These are phyloP conservation scores for Philhelius pedissequus DNA, from an alignment of 2,888 invertebrate genomes.

Conservation along the genomic window DNA sequence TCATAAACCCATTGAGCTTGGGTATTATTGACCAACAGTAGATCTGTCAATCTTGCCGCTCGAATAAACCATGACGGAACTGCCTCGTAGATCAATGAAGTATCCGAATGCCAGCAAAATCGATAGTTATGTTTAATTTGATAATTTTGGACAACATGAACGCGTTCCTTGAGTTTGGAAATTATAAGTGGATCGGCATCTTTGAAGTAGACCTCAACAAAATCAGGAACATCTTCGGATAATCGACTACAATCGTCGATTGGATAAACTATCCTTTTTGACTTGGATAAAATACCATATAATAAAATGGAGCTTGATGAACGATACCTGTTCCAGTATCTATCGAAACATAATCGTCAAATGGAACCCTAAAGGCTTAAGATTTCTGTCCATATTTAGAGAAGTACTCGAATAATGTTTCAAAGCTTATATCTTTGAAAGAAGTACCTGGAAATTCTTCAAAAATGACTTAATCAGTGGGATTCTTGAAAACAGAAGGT, in stretches of 20 bases:
- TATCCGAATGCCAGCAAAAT: conserved; percentile 98
- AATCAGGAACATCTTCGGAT: conserved; percentile 88
- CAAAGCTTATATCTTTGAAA: conserved; percentile 88
- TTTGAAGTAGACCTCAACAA: conserved; percentile 92
- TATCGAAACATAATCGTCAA: conserved; percentile 93
- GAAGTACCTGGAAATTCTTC: conserved; percentile 88
- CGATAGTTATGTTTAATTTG: conserved; percentile 92
- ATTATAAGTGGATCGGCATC: conserved; percentile 96
- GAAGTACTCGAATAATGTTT: conserved; percentile 86
- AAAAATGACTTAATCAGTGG: conserved; percentile 86
- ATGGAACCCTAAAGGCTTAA: conserved; percentile 89
- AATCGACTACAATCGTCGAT: conserved; percentile 94
- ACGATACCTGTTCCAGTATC: conserved; percentile 97
- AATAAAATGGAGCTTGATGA: conserved; percentile 97
- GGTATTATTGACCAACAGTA: conserved; percentile 86
- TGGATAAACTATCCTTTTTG: conserved; percentile 93
- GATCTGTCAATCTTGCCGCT: conserved; percentile 90
- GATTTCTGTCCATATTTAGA: conserved; percentile 87
- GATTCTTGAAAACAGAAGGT: conserved; percentile 86
- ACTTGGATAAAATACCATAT: conserved; percentile 89
- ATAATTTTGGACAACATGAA: conserved; percentile 81
- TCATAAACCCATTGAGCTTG: conserved; percentile 98
- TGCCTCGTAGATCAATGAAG: conserved; percentile 96
- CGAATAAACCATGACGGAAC: conserved; percentile 98
- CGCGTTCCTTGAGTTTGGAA: conserved; percentile 86